Evolutionary conservation across 1,140 invertebrate genomes (phyloP).

Genomic region (Brachionus rubens): DNA sequence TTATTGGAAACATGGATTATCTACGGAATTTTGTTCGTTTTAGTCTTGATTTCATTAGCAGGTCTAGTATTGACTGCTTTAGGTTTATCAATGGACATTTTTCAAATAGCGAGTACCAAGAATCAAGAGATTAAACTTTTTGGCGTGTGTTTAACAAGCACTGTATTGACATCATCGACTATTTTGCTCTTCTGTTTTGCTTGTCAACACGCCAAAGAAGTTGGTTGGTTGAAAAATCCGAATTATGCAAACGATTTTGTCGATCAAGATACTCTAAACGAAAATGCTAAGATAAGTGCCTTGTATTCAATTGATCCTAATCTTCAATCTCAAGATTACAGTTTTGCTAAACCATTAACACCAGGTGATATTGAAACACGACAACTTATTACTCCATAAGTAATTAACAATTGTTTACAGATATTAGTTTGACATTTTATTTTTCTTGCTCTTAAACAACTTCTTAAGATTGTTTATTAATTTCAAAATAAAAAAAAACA

Average conservation of each 20-base stretch:
- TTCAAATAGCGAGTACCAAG: not conserved
- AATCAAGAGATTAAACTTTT: constrained; percentile 31
- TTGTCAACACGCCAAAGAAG: constrained; percentile 31
- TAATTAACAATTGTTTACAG: not conserved
- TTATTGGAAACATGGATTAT: constrained; percentile 5
- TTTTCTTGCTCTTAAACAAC: no score
- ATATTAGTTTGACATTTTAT: no score
- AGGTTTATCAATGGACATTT: not conserved
- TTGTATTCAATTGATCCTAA: constrained; percentile 41
- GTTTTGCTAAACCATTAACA: not conserved
- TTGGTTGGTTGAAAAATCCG: constrained; percentile 5
- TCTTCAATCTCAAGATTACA: not conserved
- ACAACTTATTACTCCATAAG: not conserved
- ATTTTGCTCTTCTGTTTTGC: constrained; percentile 28
- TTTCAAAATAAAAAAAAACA: no score
- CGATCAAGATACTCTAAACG: not conserved
- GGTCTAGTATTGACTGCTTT: constrained; percentile 9
- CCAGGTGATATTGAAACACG: not conserved
- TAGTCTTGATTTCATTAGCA: not conserved
- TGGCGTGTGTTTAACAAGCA: constrained; percentile 17
- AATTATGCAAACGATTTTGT: not conserved
- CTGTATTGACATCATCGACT: constrained; percentile 33
- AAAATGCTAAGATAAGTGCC: constrained; percentile 31
- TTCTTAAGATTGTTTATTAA: no score
- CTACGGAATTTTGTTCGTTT: constrained; percentile 26